These are phyloP conservation scores for Patella pellucida DNA, from an alignment of 2,888 invertebrate species.

Conservation along the genomic window DNA sequence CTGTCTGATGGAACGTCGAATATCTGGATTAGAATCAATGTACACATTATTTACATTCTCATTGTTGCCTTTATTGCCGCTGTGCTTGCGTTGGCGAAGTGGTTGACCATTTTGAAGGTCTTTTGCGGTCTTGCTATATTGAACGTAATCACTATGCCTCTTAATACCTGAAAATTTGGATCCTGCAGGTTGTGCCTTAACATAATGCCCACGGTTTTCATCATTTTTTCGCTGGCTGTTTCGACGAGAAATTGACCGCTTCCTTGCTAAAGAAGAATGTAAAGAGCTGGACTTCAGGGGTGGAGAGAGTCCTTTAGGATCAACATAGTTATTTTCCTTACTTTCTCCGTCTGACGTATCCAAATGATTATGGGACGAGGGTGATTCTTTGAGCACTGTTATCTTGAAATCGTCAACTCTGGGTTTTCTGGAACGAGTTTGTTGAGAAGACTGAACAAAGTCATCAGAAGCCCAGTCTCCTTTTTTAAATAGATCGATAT, in stretches of 20 bases:
- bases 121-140: background rate
- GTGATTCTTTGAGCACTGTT: constrained; percentile 24
- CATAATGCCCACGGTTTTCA: background rate
- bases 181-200: background rate
- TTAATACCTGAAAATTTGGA: background rate
- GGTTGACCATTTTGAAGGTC: background rate
- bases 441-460: constrained; percentile 14
- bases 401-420: constrained; percentile 2
- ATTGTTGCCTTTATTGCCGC: background rate
- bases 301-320: background rate
- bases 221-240: background rate
- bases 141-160: background rate
- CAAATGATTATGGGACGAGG: constrained; percentile 17
- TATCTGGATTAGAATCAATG: background rate
- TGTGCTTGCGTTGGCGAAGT: background rate
- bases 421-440: constrained; percentile 7
- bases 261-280: background rate
- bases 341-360: background rate
- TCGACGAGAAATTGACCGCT: background rate
- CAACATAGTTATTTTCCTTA: background rate
- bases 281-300: constrained; percentile 2
- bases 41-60: background rate
- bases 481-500: constrained; percentile 39
- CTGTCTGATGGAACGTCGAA: constrained; percentile 27
- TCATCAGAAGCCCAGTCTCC: constrained; percentile 40